phyloP scores from a whole-genome alignment of 1,140 invertebrate species.

The Bilobella aurantiaca region DNA sequence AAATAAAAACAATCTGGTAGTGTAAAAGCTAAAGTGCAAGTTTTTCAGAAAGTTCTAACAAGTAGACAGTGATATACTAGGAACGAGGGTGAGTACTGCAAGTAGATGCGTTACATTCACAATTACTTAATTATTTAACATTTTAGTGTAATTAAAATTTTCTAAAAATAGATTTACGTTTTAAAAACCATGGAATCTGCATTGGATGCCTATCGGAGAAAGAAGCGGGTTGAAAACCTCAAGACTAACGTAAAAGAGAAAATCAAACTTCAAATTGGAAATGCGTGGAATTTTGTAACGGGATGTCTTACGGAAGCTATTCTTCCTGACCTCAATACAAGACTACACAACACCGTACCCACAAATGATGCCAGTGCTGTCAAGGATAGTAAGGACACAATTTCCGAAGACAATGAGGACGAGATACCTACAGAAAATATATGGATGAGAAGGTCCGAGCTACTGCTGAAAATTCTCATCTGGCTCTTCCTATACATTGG shows the following conservation, averaged over 20 bases:
- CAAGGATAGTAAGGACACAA: neutral
- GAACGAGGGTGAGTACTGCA: no score
- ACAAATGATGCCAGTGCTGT: constrained; percentile 5
- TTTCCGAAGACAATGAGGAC: neutral
- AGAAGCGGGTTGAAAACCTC: constrained; percentile 17
- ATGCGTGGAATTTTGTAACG: constrained; percentile 1
- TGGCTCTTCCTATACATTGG: constrained; percentile 27
- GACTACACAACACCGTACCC: no score
- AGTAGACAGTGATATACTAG: no score
- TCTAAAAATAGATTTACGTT: neutral
- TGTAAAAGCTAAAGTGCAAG: no score
- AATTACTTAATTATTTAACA: neutral
- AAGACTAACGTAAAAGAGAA: neutral
- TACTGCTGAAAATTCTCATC: constrained; percentile 18
- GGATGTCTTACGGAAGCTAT: constrained; percentile 13
- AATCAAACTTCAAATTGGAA: constrained; percentile 12
- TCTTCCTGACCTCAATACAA: no score
- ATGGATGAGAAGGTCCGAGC: neutral
- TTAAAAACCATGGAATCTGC: constrained; percentile 32
- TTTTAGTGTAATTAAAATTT: neutral
- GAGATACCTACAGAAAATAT: neutral
- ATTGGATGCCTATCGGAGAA: constrained; percentile 25
- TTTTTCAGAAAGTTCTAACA: no score
- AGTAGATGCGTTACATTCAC: no score
- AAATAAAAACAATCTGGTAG: no score